These are phyloP conservation scores for Tridacna gigas DNA, from an alignment of 2,888 invertebrate species.

Conservation along the genomic window DNA sequence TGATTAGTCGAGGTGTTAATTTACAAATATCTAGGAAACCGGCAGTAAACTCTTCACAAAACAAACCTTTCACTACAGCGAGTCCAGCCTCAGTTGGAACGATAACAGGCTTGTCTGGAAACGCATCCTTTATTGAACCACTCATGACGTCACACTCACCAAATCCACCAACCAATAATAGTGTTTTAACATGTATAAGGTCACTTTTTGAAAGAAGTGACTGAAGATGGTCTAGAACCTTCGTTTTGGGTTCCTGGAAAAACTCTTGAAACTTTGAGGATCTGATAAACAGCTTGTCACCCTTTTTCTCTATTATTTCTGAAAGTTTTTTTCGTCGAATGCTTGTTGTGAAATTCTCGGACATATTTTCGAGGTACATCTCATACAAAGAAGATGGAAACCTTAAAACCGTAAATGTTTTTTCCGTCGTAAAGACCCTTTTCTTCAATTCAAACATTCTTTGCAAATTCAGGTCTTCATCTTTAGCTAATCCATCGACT, in stretches of 20 bases:
- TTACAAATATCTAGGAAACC: too few species aligned
- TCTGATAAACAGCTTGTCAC: neutral
- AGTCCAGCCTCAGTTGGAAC: slow-evolving; percentile 31
- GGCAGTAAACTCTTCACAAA: neutral
- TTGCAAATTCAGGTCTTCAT: slow-evolving; percentile 19
- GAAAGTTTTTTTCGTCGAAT: neutral
- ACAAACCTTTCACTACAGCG: slow-evolving; percentile 41
- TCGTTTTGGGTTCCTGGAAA: neutral
- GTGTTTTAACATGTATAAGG: neutral
- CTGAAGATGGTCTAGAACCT: neutral
- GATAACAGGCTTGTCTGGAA: slow-evolving; percentile 20
- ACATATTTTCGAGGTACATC: slow-evolving; percentile 3
- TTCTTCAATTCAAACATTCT: slow-evolving; percentile 32
- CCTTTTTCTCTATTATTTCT: neutral
- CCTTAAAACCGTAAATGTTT: neutral
- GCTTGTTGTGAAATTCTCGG: neutral
- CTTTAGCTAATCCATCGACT: neutral
- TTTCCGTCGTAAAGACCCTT: slow-evolving; percentile 1
- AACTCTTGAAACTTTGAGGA: neutral
- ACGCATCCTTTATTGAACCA: neutral
- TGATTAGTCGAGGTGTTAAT: too few species aligned
- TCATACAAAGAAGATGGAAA: slow-evolving; percentile 17
- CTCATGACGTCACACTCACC: slow-evolving; percentile 7
- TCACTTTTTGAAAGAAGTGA: neutral
- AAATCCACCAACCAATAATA: slow-evolving; percentile 24